These are phyloP conservation scores for Rhinoptilus africanus DNA, from an alignment of 2,113 vertebrate species.

Conservation along the genomic window DNA sequence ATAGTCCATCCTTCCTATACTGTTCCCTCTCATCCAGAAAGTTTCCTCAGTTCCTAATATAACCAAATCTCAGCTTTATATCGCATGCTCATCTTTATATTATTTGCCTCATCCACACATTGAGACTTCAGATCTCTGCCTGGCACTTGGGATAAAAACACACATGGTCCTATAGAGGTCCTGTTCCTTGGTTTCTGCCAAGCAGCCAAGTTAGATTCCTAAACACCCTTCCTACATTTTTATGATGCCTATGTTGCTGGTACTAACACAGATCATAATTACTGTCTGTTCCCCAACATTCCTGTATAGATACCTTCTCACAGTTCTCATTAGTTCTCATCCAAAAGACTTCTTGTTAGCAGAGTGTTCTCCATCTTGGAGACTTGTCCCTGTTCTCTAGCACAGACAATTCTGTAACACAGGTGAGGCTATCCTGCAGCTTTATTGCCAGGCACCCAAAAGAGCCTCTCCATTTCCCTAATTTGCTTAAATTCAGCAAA, in stretches of 20 bases:
- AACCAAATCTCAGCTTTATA: background rate
- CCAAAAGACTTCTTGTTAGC: background rate
- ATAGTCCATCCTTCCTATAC: background rate
- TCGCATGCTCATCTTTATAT: background rate
- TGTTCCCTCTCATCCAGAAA: background rate
- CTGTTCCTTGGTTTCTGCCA: background rate
- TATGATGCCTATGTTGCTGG: background rate
- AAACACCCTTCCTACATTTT: background rate
- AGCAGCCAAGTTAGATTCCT: background rate
- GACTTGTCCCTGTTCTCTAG: background rate
- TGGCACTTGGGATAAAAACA: background rate
- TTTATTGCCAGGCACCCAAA: background rate
- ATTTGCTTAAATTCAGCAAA: background rate
- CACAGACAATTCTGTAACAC: background rate
- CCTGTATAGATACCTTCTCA: background rate
- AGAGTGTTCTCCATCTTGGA: background rate
- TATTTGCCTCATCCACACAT: background rate
- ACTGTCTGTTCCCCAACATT: background rate
- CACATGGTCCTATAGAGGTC: background rate
- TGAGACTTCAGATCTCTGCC: background rate
- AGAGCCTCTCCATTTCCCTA: accelerated
- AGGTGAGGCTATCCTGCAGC: background rate
- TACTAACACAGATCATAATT: background rate
- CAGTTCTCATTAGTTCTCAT: background rate
- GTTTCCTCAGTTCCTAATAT: background rate